These are phyloP conservation scores for Clarias pachynema DNA, from an alignment of 2,797 vertebrate species.

Conservation along the genomic window DNA sequence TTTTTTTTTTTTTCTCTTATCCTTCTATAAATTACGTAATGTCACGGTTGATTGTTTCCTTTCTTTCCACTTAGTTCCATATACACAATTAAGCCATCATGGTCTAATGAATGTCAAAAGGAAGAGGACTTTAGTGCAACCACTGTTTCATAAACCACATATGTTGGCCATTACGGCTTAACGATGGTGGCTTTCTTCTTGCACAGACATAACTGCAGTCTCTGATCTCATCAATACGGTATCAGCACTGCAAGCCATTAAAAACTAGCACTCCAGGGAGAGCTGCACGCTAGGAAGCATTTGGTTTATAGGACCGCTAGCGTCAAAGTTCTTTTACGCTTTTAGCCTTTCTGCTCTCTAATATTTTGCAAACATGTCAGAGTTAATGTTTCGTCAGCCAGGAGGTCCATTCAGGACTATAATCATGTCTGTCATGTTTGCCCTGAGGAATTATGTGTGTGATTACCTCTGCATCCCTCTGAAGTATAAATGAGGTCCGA, in stretches of 20 bases:
- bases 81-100: slow-evolving; percentile 66
- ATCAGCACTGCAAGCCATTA: slow-evolving; percentile 44
- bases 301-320: not conserved
- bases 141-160: slow-evolving; percentile 55
- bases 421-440: slow-evolving; percentile 26
- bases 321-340: slow-evolving; percentile 6
- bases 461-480: slow-evolving; percentile 2
- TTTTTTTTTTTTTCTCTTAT: slow-evolving; percentile 4
- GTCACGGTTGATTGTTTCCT: slow-evolving; percentile 61
- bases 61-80: slow-evolving; percentile 52
- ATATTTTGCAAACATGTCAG: slow-evolving; percentile 14
- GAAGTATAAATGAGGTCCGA: slow-evolving; percentile 6
- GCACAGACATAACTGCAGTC: slow-evolving; percentile 28
- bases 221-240: slow-evolving; percentile 54
- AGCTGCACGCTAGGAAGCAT: not conserved
- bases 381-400: slow-evolving; percentile 20
- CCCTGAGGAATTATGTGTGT: slow-evolving; percentile 22
- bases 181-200: slow-evolving; percentile 46
- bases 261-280: slow-evolving; percentile 24
- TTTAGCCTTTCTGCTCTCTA: slow-evolving; percentile 7
- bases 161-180: slow-evolving; percentile 60
- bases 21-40: slow-evolving; percentile 49
- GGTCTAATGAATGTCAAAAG: slow-evolving; percentile 56
- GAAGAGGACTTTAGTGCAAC: slow-evolving; percentile 46
- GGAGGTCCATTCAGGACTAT: not conserved